These are phyloP conservation scores for Uropetala carovei DNA, from an alignment of 2,888 invertebrate genomes.

Conservation along the genomic window DNA sequence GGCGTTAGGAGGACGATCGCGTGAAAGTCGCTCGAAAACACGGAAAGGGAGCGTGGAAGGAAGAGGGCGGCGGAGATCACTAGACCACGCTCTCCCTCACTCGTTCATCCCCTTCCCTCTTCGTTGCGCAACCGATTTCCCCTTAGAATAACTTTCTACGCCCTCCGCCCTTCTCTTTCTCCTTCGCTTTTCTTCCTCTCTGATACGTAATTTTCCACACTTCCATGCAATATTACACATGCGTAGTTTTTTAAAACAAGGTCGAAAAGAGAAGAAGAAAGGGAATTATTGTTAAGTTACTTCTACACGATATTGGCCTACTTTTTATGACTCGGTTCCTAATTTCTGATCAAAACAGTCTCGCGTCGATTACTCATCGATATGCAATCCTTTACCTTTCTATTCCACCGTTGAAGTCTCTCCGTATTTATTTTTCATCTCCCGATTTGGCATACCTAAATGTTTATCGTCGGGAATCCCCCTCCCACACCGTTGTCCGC, in stretches of 20 bases:
- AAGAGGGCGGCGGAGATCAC: not conserved
- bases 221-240: not conserved
- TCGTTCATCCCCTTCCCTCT: not conserved
- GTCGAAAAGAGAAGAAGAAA: not conserved
- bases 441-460: not conserved
- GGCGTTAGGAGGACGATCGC: not conserved
- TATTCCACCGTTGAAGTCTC: not conserved
- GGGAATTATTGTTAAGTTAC: not conserved
- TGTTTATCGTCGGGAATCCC: not conserved
- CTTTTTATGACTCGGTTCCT: too few relatives aligned
- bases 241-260: not conserved
- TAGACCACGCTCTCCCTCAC: not conserved
- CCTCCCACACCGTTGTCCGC: not conserved
- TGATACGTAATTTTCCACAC: not conserved
- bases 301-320: too few relatives aligned
- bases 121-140: conserved; percentile 13
- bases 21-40: not conserved
- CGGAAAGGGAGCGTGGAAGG: not conserved
- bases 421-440: not conserved
- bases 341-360: too few relatives aligned
- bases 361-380: too few relatives aligned
- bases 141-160: conserved; percentile 8
- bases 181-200: not conserved
- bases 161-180: not conserved
- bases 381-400: not conserved